Evolutionary conservation across 2,113 vertebrate genomes (phyloP).

Genomic region (Aspidoscelis tigris): DNA sequence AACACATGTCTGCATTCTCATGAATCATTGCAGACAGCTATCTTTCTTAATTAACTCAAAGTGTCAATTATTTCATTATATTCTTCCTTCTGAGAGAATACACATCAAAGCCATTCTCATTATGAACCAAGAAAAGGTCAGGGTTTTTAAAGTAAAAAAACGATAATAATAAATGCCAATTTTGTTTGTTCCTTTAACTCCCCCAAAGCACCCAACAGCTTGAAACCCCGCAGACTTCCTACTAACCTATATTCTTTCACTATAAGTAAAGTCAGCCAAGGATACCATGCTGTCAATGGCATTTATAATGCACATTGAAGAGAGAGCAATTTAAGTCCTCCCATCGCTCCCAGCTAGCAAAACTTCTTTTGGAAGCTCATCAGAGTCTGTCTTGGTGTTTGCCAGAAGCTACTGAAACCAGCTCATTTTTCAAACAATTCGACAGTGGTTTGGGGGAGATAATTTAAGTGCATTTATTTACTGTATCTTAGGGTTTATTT

Average conservation of each 20-base stretch:
- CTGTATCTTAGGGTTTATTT: not conserved
- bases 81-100: not conserved
- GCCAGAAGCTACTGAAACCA: not conserved
- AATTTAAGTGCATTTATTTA: not conserved
- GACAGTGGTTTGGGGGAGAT: not conserved
- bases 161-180: not conserved
- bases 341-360: not conserved
- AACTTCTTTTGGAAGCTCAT: not conserved
- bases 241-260: not conserved
- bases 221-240: not conserved
- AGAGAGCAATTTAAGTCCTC: not conserved
- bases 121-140: constrained; percentile 21
- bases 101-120: constrained; percentile 1
- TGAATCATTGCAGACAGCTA: constrained; percentile 9
- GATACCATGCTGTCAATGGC: not conserved
- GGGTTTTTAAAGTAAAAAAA: not conserved
- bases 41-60: constrained; percentile 30
- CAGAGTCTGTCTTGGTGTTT: not conserved
- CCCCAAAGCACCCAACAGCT: not conserved
- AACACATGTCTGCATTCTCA: constrained; percentile 6
- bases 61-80: constrained; percentile 6
- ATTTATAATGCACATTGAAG: not conserved
- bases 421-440: not conserved
- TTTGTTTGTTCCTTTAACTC: constrained; percentile 19
- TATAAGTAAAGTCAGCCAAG: constrained; percentile 6